A percentile compares a stretch with the other conserved stretches of the same genome.
Conservation (phyloP, 2,888 invertebrate genomes). For the Catocala fraxini region DNA sequence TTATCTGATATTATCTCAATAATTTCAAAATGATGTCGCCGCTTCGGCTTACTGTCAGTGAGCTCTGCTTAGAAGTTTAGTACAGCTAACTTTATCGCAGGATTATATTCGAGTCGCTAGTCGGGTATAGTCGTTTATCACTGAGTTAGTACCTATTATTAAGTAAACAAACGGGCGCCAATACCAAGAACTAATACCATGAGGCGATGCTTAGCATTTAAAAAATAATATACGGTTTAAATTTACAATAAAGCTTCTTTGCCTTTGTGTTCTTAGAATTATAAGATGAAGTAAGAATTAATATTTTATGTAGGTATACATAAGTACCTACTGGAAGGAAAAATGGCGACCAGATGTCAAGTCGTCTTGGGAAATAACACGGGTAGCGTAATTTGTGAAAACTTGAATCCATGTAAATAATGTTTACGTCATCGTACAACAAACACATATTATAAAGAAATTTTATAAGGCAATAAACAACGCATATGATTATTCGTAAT, state of each 20-base stretch:
- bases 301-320: neutral
- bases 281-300: neutral
- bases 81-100: neutral
- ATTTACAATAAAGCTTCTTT: neutral
- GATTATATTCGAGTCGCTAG: too few relatives aligned
- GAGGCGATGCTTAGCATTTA: too few relatives aligned
- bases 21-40: neutral
- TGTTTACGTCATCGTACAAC: neutral
- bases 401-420: neutral
- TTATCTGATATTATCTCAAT: slow-evolving; percentile 4
- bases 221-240: too few relatives aligned
- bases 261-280: neutral
- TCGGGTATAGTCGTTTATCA: too few relatives aligned
- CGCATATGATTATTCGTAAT: too few relatives aligned
- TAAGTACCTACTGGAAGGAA: neutral
- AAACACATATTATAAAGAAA: too few relatives aligned
- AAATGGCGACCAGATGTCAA: neutral
- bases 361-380: slow-evolving; percentile 1
- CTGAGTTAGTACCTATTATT: too few relatives aligned
- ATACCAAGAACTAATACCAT: too few relatives aligned
- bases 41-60: neutral
- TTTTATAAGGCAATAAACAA: too few relatives aligned
- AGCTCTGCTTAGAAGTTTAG: neutral
- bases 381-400: neutral
- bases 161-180: too few relatives aligned